These are phyloP conservation scores for Phataginus tricuspis DNA, from an alignment of 2,797 vertebrate genomes.

Conservation along the genomic window DNA sequence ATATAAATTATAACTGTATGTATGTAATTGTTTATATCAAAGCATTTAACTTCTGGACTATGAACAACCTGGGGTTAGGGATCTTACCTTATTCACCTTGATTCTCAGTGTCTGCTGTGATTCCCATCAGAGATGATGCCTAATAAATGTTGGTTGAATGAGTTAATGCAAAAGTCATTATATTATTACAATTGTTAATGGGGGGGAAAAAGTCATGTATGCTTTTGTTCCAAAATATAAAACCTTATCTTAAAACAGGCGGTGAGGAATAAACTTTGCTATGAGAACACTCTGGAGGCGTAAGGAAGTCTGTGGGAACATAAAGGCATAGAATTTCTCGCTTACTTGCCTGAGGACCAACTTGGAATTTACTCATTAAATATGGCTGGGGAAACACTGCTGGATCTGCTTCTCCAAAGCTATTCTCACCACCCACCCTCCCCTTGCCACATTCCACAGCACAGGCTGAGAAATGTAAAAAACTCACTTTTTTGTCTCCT, in stretches of 20 bases:
- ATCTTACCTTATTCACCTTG: background rate
- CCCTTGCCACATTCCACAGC: background rate
- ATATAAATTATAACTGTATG: background rate
- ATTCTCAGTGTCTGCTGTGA: background rate
- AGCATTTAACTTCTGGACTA: background rate
- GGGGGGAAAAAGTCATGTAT: background rate
- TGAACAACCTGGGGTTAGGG: background rate
- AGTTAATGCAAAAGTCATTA: background rate
- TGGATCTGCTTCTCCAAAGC: background rate
- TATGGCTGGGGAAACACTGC: background rate
- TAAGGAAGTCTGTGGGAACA: background rate
- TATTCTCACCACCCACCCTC: background rate
- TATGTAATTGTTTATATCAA: background rate
- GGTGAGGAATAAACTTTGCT: background rate
- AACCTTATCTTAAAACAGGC: background rate
- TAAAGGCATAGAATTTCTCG: slow-evolving; percentile 2
- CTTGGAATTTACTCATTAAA: background rate
- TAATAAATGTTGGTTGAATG: background rate
- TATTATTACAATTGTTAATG: slow-evolving; percentile 3
- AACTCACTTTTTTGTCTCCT: background rate
- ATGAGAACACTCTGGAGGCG: background rate
- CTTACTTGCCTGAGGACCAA: background rate
- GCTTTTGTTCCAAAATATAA: slow-evolving; percentile 35
- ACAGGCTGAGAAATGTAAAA: background rate
- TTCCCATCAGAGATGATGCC: slow-evolving; percentile 1